Evolutionary conservation across 2,888 invertebrate genomes (phyloP), one percentile per base, ranked within the genome.

Genomic region (Drosophila phalerata): DNA sequence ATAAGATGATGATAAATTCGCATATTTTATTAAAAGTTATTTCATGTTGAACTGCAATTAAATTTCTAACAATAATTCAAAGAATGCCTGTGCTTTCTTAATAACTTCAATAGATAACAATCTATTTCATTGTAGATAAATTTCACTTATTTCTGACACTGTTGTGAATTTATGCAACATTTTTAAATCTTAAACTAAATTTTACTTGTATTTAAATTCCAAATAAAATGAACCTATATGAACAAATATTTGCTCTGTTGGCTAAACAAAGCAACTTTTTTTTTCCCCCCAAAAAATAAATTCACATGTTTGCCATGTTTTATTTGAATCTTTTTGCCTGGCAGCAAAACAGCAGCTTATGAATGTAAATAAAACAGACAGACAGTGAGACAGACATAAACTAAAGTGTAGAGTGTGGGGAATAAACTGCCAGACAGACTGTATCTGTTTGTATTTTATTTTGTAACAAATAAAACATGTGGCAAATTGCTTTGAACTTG

Each of bases 291-390:
- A n/a, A n/a, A 11, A 56, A 56, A 42, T 34, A 56, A 51, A 52
- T 38, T 9, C 49, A 40, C 40, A 57, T 55, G 55, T 66, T 34
- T 22, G 13, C 28, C 17, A 58, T 43, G 22, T 70, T 64, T 56
- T 72, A 55, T 69, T 52, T 52, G 49, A 8, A 61, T 32, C 47
- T 78, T 56, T 63, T 55, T 60, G 60, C 37, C 75, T 30, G 40
- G 10, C 62, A 56, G 63, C 58, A 28, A 34, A 9, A 15, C 53
- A 53, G 58, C 62, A 63, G 57, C 55, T 67, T 73, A 64, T 69
- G 68, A 71, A 86, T 57, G 69, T 76, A 80, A 86, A 78, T 76
- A 73, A 55, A 65, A n/a, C 62, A 42, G 49, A 40, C 65, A 53
- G 55, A 38, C 64, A 53, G 53, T 43, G 42, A 60, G 45, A 25